Conservation (phyloP, 2,888 invertebrate genomes). For the Agonopterix heracliana region DNA sequence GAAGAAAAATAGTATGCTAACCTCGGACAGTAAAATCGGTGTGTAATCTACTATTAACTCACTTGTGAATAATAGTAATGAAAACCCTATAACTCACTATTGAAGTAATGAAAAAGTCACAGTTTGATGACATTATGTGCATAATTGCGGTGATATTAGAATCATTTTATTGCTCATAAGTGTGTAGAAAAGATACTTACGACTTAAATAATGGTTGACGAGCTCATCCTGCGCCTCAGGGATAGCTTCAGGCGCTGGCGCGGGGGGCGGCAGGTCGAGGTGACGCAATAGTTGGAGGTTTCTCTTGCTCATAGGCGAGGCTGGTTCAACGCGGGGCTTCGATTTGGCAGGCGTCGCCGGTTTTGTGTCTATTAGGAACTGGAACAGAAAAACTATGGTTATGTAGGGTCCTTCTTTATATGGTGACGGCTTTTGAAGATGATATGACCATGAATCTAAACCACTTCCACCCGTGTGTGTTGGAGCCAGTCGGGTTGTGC, state of each 20-base stretch:
- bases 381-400: constrained; percentile 1
- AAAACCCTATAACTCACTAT: too few relatives aligned
- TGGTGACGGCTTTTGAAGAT: not conserved
- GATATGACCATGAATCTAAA: too few relatives aligned
- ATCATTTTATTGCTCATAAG: not conserved
- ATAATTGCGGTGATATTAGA: not conserved
- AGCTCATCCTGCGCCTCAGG: constrained; percentile 32
- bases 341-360: constrained; percentile 42
- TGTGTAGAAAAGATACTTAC: constrained; percentile 30
- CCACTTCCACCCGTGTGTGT: too few relatives aligned
- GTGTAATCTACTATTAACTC: too few relatives aligned
- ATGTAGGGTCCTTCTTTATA: not conserved
- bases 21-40: too few relatives aligned
- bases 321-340: constrained; percentile 32
- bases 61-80: too few relatives aligned
- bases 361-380: constrained; percentile 49
- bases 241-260: constrained; percentile 22
- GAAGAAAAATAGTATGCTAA: too few relatives aligned
- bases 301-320: constrained; percentile 68
- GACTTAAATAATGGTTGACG: constrained; percentile 59
- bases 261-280: constrained; percentile 23
- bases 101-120: too few relatives aligned
- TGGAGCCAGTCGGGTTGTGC: too few relatives aligned
- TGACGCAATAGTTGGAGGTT: constrained; percentile 71
- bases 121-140: too few relatives aligned